Base-by-base conservation (phyloP, 1,140 invertebrate genomes). In the Gerris buenoi region DNA sequence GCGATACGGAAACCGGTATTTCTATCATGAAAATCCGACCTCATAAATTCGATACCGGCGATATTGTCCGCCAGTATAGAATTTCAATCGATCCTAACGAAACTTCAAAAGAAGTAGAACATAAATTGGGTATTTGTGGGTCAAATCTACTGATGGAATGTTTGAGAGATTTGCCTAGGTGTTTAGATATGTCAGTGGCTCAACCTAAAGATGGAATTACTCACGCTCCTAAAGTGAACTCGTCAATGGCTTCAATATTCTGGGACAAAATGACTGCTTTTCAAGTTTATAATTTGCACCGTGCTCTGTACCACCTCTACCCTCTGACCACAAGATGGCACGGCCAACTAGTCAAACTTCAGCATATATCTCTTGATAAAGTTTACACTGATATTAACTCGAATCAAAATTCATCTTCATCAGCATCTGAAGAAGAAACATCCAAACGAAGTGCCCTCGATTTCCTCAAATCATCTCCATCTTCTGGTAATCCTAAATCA, bases 21-120 rank as follows among this genome's bases (percentile, higher is more conserved):
- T 88, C 90, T 2, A 84, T 97, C 28, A 95, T 97, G 87, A 86
- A 84, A 78, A 91, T 97, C 65, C 83, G 85, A 72, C 88, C 93
- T 25, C 81, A 91, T 75, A 84, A 85, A 70, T 96, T 95, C 83
- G 94, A 96, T 81, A 79, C 89, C 71, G 93, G 93, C 66, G 85
- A 92, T 72, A 85, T 95, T 69, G 76, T 95, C 68, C 75, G 80
- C 23, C 87, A 91, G 76, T 76, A 81, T 74, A 76, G 79, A 74
- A 75, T 88, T 59, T 14, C 77, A 65, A 84, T 96, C 64, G 73
- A 77, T 58, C 73, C 81, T 23, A 74, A 88, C 72, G 82, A 86
- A 69, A 84, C 82, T 28, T 79, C 87, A 72, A 81, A 83, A 29
- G 82, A 91, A 72, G 76, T 96, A 62, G 80, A 84, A 71, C 69